These are phyloP conservation scores for Liodrosophila aerea DNA, from an alignment of 2,888 invertebrate genomes.

Conservation along the genomic window DNA sequence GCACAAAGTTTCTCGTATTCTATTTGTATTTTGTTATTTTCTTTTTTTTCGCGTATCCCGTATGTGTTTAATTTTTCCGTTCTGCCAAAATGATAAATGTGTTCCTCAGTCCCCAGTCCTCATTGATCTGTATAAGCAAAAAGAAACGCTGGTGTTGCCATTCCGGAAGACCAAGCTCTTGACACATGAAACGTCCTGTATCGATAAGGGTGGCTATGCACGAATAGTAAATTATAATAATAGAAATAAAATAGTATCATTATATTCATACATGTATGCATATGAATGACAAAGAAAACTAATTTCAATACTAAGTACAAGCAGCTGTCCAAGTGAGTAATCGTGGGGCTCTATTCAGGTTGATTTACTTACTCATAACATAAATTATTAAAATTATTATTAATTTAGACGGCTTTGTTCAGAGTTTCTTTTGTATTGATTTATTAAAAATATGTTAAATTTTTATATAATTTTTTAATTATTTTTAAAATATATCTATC, in stretches of 20 bases:
- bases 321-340: no score
- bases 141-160: conserved; percentile 42
- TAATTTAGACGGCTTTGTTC: no score
- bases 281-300: neutral
- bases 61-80: conserved; percentile 66
- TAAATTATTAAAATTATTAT: no score
- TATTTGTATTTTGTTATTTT: conserved; percentile 3
- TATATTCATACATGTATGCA: no score
- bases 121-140: conserved; percentile 5
- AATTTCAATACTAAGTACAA: neutral
- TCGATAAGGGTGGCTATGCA: conserved; percentile 15
- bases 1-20: conserved; percentile 54
- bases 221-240: no score
- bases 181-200: conserved; percentile 69
- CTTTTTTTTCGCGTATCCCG: neutral
- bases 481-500: no score
- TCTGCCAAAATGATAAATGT: conserved; percentile 65
- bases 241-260: neutral
- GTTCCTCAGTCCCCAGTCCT: conserved; percentile 22
- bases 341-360: no score
- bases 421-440: no score
- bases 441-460: no score
- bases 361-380: no score
- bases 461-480: no score
- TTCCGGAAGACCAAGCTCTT: conserved; percentile 59